Base-by-base conservation (phyloP, 2,797 vertebrate species). In the Ptychadena robeensis region DNA sequence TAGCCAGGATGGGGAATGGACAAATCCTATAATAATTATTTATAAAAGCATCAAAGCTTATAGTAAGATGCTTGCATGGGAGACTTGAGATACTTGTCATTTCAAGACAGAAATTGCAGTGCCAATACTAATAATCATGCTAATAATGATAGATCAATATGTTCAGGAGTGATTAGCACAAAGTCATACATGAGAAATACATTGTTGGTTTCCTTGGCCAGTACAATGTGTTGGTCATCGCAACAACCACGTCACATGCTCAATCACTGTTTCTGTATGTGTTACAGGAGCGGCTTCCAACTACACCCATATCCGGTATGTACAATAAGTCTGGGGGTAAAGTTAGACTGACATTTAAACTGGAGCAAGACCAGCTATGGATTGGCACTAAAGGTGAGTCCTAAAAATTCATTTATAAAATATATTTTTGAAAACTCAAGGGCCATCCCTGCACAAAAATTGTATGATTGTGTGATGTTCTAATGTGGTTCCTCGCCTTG, bases 341-440 rank as follows among this genome's bases (percentile, higher is more conserved):
- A 95, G 96, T 99, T 90, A 92, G 98, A 88, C 91, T 99, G 88
- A 99, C 98, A 77, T 99, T 99, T 89, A 99, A 99, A 92, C 96
- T 99, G 81, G 98, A 99, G 89, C 98, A 99, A 87, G 98, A 99
- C 93, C 98, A 99, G 91, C 92, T 99, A 78, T 99, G 98, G 98
- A 97, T 99, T 64, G 98, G 98, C 90, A 99, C 98, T 81, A 99
- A 99, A 94, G 98, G 98, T 99, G 90, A 94, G 77, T 22, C 30
- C 48, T 15, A 2, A 72, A 9, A 32, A 1, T 9, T 12, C 2
- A 10, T 88, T 91, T 79, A 22, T 53, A 53, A 53, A 53, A 44
- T n/a, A n/a, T n/a, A n/a, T n/a, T n/a, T n/a, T n/a, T n/a, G 11
- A 44, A 44, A 44, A 44, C 1, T 4, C 14, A 44, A 15, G 3